Evolutionary conservation across 2,888 invertebrate genomes (phyloP).

Genomic region (Pachliopta kotzebuea): DNA sequence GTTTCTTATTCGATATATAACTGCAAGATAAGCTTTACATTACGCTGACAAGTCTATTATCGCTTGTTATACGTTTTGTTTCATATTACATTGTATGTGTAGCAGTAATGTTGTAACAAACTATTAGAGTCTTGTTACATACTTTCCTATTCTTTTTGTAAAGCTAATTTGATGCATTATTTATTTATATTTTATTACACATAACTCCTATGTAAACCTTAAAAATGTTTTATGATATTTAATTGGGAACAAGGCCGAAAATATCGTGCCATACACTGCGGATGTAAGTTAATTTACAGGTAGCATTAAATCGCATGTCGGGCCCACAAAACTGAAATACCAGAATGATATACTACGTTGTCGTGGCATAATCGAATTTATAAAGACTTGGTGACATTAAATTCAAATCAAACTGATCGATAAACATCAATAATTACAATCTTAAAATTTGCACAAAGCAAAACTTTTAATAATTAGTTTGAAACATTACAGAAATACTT

Average conservation of each 20-base stretch:
- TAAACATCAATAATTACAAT: neutral
- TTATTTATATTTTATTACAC: too few relatives aligned
- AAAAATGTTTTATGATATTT: neutral
- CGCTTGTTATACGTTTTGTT: neutral
- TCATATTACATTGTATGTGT: slow-evolving; percentile 2
- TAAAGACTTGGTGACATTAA: slow-evolving; percentile 11
- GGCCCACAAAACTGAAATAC: slow-evolving; percentile 10
- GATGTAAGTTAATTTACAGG: slow-evolving; percentile 22
- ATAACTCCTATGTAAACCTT: neutral
- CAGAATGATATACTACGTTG: slow-evolving; percentile 9
- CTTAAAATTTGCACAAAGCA: neutral
- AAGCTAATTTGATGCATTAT: neutral
- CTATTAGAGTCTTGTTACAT: neutral
- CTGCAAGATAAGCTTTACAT: neutral
- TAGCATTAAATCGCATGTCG: slow-evolving; percentile 22
- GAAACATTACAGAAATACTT: too few relatives aligned
- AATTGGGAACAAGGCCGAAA: slow-evolving; percentile 18
- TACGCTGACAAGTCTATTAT: neutral
- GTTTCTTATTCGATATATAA: neutral
- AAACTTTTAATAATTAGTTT: neutral
- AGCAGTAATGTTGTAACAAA: neutral
- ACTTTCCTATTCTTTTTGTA: neutral
- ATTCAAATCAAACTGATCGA: neutral
- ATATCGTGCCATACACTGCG: slow-evolving; percentile 14
- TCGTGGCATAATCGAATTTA: slow-evolving; percentile 5